These are phyloP conservation scores for Triplophysa dalaica DNA, from an alignment of 2,113 vertebrate genomes.

Conservation along the genomic window DNA sequence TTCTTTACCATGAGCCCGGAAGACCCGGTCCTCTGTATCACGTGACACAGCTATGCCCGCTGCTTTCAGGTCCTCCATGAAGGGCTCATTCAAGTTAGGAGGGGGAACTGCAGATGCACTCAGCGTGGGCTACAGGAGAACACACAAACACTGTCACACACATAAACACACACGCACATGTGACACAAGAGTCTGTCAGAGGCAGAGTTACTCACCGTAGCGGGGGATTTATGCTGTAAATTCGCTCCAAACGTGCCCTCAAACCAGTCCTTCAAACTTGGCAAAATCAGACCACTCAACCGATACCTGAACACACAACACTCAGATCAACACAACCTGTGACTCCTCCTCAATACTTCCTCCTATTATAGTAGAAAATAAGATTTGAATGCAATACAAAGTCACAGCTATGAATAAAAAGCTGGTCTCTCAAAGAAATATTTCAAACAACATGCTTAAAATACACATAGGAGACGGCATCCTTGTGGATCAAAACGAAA, in stretches of 20 bases:
- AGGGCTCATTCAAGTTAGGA: conserved; percentile 85
- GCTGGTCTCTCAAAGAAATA: too few relatives aligned
- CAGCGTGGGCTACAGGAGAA: conserved; percentile 77
- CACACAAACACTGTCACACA: conserved; percentile 6
- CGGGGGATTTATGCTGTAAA: conserved; percentile 88
- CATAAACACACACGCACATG: conserved; percentile 14
- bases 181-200: background rate
- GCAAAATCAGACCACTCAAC: conserved; percentile 90
- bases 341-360: too few relatives aligned
- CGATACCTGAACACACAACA: conserved; percentile 78
- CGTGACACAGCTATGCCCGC: conserved; percentile 84
- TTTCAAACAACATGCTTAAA: too few relatives aligned
- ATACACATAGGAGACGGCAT: too few relatives aligned
- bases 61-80: conserved; percentile 87
- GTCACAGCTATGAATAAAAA: too few relatives aligned
- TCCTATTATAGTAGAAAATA: too few relatives aligned
- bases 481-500: too few relatives aligned
- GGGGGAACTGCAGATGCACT: conserved; percentile 82
- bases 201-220: conserved; percentile 80
- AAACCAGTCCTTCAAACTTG: conserved; percentile 92
- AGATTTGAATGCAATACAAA: too few relatives aligned
- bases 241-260: conserved; percentile 87
- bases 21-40: conserved; percentile 91
- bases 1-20: conserved; percentile 89
- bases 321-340: background rate